Conservation (phyloP, 2,113 vertebrate species). For the Stigmatopora argus region DNA sequence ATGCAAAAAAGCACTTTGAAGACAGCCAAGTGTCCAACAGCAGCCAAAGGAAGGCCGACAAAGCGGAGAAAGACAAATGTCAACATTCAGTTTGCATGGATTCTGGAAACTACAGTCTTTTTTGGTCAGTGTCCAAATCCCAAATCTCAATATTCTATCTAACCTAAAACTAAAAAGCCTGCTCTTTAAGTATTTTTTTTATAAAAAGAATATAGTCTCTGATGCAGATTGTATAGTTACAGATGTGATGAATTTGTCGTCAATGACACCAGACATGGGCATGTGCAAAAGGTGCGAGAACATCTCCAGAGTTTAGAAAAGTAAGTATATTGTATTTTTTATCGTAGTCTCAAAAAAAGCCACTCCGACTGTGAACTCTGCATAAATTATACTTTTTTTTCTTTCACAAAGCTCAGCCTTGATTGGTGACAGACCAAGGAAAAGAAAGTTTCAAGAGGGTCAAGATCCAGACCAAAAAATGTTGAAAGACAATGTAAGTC, state of each 20-base stretch:
- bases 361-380: background rate
- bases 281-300: constrained; percentile 93
- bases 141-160: background rate
- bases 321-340: constrained; percentile 71
- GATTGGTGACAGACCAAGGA: constrained; percentile 83
- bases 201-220: background rate
- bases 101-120: constrained; percentile 94
- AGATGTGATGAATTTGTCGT: constrained; percentile 98
- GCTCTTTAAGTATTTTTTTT: too few relatives aligned
- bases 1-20: constrained; percentile 98
- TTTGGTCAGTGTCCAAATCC: constrained; percentile 77
- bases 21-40: constrained; percentile 75
- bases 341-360: background rate
- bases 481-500: constrained; percentile 87
- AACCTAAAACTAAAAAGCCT: background rate
- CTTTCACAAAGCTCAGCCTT: constrained; percentile 75
- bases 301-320: constrained; percentile 96
- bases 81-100: constrained; percentile 96
- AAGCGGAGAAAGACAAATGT: constrained; percentile 77
- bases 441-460: constrained; percentile 88
- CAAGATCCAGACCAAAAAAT: constrained; percentile 81
- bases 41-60: constrained; percentile 83
- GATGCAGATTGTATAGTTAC: constrained; percentile 78
- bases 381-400: background rate
- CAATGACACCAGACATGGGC: constrained; percentile 91